phyloP scores from a whole-genome alignment of 2,797 vertebrate species.

The Sylvia borin region DNA sequence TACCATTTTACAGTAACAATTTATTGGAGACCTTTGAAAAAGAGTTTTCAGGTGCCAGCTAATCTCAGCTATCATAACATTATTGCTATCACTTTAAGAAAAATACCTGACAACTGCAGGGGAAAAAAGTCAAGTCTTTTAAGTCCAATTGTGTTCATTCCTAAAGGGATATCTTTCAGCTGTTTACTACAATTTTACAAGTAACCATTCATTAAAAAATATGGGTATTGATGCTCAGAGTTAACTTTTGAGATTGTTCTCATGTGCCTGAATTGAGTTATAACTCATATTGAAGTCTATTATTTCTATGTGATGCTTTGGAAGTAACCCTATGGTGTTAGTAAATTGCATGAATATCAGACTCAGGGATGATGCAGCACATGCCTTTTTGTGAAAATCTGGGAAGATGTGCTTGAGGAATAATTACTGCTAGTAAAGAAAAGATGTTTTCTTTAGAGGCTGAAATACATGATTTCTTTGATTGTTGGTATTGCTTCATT shows the following conservation, averaged over 20 bases:
- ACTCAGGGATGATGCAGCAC: neutral
- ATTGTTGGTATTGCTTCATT: neutral
- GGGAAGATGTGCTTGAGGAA: neutral
- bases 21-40: conserved; percentile 13
- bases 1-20: neutral
- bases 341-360: neutral
- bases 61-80: neutral
- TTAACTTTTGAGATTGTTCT: neutral
- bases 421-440: neutral
- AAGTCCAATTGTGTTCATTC: neutral
- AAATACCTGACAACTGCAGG: neutral
- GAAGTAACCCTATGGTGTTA: neutral
- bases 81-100: neutral
- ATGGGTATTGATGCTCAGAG: neutral
- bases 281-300: neutral
- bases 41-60: neutral
- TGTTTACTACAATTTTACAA: neutral
- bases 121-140: neutral
- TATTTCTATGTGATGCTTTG: neutral
- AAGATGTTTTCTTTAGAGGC: neutral
- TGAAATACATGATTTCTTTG: neutral
- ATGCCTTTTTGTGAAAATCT: neutral
- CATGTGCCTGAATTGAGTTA: neutral
- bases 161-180: neutral
- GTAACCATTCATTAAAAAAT: neutral